phyloP scores from a whole-genome alignment of 2,113 vertebrate species.

The Entomyzon cyanotis region DNA sequence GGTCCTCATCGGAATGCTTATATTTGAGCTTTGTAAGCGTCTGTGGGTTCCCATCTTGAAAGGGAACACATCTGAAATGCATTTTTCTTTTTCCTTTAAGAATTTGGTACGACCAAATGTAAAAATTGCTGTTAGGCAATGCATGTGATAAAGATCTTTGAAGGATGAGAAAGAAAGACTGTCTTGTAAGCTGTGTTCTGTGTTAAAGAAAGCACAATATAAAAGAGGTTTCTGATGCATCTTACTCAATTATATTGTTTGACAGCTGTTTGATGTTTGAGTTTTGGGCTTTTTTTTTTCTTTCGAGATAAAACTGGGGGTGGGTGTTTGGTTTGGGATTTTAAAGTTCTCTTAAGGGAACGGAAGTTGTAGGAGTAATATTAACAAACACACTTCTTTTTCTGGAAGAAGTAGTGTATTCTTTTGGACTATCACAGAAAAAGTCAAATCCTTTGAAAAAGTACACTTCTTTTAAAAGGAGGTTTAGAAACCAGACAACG shows the following conservation, averaged over 20 bases:
- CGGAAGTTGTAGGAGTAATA: neutral
- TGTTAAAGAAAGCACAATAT: neutral
- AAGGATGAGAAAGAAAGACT: neutral
- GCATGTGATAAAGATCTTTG: neutral
- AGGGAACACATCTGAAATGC: neutral
- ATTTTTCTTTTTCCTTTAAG: neutral
- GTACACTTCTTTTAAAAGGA: neutral
- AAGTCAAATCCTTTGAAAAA: neutral
- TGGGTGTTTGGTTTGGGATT: neutral
- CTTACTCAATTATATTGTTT: neutral
- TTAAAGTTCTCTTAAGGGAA: neutral
- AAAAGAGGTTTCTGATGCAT: neutral
- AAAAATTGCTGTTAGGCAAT: neutral
- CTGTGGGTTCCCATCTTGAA: neutral
- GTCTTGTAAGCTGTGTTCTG: neutral
- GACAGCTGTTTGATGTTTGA: neutral
- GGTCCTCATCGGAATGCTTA: neutral
- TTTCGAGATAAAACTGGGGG: neutral
- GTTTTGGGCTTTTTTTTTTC: neutral
- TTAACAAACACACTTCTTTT: neutral
- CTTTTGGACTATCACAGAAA: neutral
- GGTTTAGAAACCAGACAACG: neutral
- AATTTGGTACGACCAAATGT: neutral
- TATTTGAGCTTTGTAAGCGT: neutral
- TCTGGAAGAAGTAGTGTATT: neutral